These are phyloP conservation scores for Andrena haemorrhoa DNA, from an alignment of 2,888 invertebrate species.

Conservation along the genomic window DNA sequence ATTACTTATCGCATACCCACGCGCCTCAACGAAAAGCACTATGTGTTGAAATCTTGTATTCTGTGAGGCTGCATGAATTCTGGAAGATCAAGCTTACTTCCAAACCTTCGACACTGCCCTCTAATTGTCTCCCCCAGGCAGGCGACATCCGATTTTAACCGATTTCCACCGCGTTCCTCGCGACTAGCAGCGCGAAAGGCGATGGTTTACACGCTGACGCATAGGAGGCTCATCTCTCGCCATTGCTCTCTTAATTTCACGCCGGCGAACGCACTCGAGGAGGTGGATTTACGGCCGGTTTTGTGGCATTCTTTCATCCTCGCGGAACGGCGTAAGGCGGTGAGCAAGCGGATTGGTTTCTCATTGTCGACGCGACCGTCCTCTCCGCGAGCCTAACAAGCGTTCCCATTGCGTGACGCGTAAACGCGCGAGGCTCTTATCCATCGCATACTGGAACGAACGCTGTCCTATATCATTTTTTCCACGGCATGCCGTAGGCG, in stretches of 20 bases:
- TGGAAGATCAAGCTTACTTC: neutral
- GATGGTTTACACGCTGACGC: neutral
- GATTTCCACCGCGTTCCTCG: slow-evolving; percentile 4
- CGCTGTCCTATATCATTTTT: slow-evolving; percentile 46
- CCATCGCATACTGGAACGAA: slow-evolving; percentile 46
- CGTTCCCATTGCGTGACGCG: slow-evolving; percentile 47
- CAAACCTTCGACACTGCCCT: neutral
- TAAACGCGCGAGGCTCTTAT: slow-evolving; percentile 34
- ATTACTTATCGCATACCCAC: too few relatives aligned
- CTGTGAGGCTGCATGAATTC: neutral
- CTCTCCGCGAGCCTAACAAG: slow-evolving; percentile 30
- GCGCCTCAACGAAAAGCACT: too few relatives aligned
- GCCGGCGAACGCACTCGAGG: slow-evolving; percentile 71
- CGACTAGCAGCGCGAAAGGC: neutral
- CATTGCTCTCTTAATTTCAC: slow-evolving; percentile 78
- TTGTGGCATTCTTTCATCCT: slow-evolving; percentile 55
- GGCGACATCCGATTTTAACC: neutral
- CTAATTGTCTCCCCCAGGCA: neutral
- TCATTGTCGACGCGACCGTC: slow-evolving; percentile 50
- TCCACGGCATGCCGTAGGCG: neutral
- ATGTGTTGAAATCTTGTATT: neutral
- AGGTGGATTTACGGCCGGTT: slow-evolving; percentile 75
- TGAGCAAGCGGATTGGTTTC: slow-evolving; percentile 70
- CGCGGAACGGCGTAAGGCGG: slow-evolving; percentile 59
- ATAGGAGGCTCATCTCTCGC: slow-evolving; percentile 58